phyloP scores from a whole-genome alignment of 2,797 vertebrate genomes.

The Sebastes dallii region DNA sequence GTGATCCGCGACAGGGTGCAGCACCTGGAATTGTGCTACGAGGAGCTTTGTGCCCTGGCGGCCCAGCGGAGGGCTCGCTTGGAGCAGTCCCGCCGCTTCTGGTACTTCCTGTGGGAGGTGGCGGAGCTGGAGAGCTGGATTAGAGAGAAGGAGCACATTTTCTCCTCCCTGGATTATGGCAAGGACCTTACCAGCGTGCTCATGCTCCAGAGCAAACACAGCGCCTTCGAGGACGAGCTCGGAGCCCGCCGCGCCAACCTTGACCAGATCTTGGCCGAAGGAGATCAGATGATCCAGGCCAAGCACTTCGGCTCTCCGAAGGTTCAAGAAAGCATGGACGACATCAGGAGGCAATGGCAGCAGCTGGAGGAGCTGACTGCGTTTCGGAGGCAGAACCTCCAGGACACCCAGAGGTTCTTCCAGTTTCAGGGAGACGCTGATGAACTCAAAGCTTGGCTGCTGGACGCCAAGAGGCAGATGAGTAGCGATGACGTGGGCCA shows the following conservation, averaged over 20 bases:
- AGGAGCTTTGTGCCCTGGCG: conserved; percentile 87
- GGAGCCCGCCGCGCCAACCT: conserved; percentile 84
- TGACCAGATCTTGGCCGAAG: conserved; percentile 82
- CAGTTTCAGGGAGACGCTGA: conserved; percentile 95
- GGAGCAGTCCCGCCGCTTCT: conserved; percentile 91
- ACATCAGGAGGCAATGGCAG: conserved; percentile 87
- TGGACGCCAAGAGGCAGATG: conserved; percentile 87
- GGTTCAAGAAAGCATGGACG: conserved; percentile 82
- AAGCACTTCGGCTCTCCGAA: conserved; percentile 84
- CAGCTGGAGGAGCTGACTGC: conserved; percentile 93
- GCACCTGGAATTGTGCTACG: conserved; percentile 90
- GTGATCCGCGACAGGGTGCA: conserved; percentile 91
- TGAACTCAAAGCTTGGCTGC: conserved; percentile 89
- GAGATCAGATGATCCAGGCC: conserved; percentile 83
- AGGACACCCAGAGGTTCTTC: conserved; percentile 91
- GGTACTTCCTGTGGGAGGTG: conserved; percentile 96
- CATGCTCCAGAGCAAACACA: conserved; percentile 92
- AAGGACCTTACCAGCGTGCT: conserved; percentile 94
- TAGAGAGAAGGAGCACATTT: conserved; percentile 95
- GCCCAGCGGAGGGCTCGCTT: conserved; percentile 86
- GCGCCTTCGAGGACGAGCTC: conserved; percentile 93
- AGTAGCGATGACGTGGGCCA: conserved; percentile 88
- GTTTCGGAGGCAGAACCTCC: conserved; percentile 89
- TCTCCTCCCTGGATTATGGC: conserved; percentile 93
- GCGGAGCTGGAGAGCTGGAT: conserved; percentile 95